These are phyloP conservation scores for Apaloderma vittatum DNA, from an alignment of 2,113 vertebrate genomes.

Conservation along the genomic window DNA sequence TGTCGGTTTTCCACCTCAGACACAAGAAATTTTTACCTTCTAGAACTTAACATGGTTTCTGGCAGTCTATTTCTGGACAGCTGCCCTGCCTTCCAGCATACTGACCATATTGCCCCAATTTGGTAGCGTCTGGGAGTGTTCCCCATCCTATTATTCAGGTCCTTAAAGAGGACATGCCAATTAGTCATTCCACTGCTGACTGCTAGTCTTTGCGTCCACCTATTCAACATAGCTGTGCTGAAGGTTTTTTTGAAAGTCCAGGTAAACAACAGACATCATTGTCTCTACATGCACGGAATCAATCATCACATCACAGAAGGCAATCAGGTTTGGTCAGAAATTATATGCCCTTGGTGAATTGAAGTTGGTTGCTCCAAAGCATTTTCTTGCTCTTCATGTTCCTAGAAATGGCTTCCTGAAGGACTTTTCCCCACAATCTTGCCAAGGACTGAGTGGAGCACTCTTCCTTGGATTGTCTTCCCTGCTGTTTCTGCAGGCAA, in stretches of 20 bases:
- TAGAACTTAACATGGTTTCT: not conserved
- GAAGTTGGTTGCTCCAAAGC: not conserved
- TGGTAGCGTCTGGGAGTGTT: not conserved
- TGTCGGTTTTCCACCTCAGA: not conserved
- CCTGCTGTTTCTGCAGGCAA: not conserved
- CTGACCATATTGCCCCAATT: too few relatives aligned
- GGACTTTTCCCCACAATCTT: not conserved
- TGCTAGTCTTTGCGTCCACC: not conserved
- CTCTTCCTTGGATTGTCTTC: not conserved
- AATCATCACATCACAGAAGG: not conserved
- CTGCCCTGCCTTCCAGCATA: not conserved
- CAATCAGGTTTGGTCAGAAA: not conserved
- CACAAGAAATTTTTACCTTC: not conserved
- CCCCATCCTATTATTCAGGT: not conserved
- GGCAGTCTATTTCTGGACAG: not conserved
- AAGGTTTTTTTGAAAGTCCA: not conserved
- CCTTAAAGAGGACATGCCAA: not conserved
- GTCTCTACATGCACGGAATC: not conserved
- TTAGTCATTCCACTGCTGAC: not conserved
- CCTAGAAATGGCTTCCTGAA: not conserved
- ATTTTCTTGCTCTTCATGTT: not conserved
- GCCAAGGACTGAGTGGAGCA: not conserved
- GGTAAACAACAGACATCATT: not conserved
- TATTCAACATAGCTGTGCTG: not conserved
- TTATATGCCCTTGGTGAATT: too few relatives aligned